These are phyloP conservation scores for Gallinago nigripennis DNA, from an alignment of 2,797 vertebrate genomes.

Conservation along the genomic window DNA sequence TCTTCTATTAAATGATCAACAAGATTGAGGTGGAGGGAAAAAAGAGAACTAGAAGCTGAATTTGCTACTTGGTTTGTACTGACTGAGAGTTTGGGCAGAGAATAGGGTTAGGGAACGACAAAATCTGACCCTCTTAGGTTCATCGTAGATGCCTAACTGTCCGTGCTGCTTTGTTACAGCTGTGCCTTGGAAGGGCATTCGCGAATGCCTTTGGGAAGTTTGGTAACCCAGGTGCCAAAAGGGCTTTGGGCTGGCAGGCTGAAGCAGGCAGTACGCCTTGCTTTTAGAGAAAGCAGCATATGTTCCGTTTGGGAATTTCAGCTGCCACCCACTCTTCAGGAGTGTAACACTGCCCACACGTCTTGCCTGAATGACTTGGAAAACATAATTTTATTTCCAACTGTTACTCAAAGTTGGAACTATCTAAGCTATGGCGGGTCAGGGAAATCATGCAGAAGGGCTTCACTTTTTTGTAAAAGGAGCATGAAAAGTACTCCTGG, in stretches of 20 bases:
- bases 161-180: background rate
- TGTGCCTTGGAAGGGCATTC: background rate
- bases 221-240: background rate
- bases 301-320: slow-evolving; percentile 40
- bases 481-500: background rate
- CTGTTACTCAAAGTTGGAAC: slow-evolving; percentile 18
- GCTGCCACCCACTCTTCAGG: slow-evolving; percentile 36
- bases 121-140: background rate
- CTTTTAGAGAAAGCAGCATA: slow-evolving; percentile 34
- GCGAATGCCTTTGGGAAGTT: background rate
- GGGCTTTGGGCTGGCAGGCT: background rate
- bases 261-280: background rate
- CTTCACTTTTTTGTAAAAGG: background rate
- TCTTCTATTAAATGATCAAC: background rate
- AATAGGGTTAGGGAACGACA: background rate
- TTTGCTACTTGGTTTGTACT: background rate
- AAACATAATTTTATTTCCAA: slow-evolving; percentile 36
- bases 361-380: slow-evolving; percentile 44
- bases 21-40: background rate
- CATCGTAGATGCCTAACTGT: background rate
- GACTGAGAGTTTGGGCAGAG: background rate
- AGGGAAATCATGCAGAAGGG: background rate
- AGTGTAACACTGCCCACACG: slow-evolving; percentile 14
- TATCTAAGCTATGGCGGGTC: background rate
- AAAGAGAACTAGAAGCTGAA: background rate